Conservation (phyloP, 1,140 invertebrate genomes). For the Drosophila ercepeae region DNA sequence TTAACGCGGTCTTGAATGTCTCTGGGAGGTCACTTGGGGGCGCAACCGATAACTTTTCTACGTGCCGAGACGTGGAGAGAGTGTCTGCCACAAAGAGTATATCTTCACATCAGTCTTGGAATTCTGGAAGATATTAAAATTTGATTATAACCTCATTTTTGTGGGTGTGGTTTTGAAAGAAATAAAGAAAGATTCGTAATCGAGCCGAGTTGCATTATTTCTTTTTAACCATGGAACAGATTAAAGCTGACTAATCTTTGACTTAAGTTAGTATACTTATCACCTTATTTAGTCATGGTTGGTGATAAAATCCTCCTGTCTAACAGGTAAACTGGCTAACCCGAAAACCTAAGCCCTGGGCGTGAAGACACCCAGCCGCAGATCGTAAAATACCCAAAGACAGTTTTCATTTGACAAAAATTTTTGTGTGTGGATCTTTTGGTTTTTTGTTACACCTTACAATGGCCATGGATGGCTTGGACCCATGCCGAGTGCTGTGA, state of each 20-base stretch:
- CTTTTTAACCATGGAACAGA: neutral
- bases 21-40: constrained; percentile 46
- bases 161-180: neutral
- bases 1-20: constrained; percentile 65
- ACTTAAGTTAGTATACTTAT: constrained; percentile 22
- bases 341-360: constrained; percentile 30
- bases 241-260: neutral
- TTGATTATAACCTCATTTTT: constrained; percentile 1
- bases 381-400: constrained; percentile 41
- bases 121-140: neutral
- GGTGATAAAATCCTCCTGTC: constrained; percentile 15
- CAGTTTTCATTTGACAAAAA: constrained; percentile 77
- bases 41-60: constrained; percentile 31
- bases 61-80: neutral
- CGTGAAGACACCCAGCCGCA: constrained; percentile 60
- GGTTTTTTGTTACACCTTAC: constrained; percentile 81
- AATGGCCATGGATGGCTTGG: constrained; percentile 35
- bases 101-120: neutral
- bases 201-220: neutral
- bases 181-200: neutral
- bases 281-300: constrained; percentile 41
- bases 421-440: constrained; percentile 65
- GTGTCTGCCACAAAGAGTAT: constrained; percentile 3
- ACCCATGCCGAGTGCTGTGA: constrained; percentile 76
- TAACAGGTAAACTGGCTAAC: constrained; percentile 26